Evolutionary conservation across 1,140 invertebrate genomes (phyloP).

Genomic region (Lasioglossum albipes): DNA sequence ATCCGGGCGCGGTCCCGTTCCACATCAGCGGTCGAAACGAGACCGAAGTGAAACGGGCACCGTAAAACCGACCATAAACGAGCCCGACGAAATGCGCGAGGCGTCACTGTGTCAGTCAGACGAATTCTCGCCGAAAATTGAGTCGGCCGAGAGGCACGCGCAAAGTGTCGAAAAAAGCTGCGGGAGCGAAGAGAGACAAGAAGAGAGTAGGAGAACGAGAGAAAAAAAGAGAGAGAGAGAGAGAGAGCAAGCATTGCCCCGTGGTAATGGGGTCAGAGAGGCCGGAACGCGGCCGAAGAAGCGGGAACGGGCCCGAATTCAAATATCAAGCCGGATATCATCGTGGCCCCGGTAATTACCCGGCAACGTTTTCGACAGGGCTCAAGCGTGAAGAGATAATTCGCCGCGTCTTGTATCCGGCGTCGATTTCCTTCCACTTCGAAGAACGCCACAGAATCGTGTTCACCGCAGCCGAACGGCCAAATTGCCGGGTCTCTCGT

Average conservation of each 20-base stretch:
- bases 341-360: constrained; percentile 32
- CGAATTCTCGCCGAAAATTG: background rate
- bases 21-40: background rate
- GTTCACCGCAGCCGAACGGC: background rate
- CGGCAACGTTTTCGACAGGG: constrained; percentile 10
- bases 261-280: constrained; percentile 28
- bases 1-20: background rate
- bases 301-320: constrained; percentile 1
- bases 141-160: constrained; percentile 25
- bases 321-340: constrained; percentile 39
- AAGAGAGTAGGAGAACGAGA: too few species aligned
- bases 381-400: constrained; percentile 36
- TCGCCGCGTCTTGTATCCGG: constrained; percentile 30
- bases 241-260: background rate
- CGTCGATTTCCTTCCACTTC: constrained; percentile 35
- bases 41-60: constrained; percentile 9
- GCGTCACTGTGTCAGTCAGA: constrained; percentile 2
- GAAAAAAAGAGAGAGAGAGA: too few species aligned
- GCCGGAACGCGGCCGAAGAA: background rate
- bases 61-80: background rate
- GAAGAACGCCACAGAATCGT: background rate
- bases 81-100: background rate
- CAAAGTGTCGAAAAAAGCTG: constrained; percentile 37
- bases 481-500: constrained; percentile 30
- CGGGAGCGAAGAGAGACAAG: background rate